These are phyloP conservation scores for Tenthredo distinguenda DNA, from an alignment of 2,888 invertebrate species.

Conservation along the genomic window DNA sequence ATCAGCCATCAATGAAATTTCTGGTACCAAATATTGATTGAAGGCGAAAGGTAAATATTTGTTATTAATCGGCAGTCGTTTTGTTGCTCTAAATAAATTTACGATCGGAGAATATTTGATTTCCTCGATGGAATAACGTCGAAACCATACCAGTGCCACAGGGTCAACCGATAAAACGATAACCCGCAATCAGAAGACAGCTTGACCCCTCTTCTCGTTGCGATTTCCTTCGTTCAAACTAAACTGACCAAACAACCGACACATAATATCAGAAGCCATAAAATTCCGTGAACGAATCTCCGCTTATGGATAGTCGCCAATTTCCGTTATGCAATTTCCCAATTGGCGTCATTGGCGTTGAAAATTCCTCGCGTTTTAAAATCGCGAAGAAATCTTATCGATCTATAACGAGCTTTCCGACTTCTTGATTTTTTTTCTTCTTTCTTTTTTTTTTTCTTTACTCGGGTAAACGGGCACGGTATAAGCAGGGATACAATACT, in stretches of 20 bases:
- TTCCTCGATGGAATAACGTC: background rate
- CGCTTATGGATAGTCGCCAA: background rate
- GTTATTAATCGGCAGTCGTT: background rate
- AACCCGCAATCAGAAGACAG: slow-evolving; percentile 35
- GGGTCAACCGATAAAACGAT: slow-evolving; percentile 33
- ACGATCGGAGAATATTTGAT: background rate
- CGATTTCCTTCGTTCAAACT: background rate
- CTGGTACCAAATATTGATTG: background rate
- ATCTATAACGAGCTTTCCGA: background rate
- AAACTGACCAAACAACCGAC: background rate
- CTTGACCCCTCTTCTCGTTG: slow-evolving; percentile 6
- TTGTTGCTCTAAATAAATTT: background rate
- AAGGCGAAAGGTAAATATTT: slow-evolving; percentile 13
- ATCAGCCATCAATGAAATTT: background rate
- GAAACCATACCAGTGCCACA: background rate
- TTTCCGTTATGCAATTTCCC: too few species aligned
- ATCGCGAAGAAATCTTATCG: background rate
- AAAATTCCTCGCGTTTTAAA: background rate
- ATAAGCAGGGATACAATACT: background rate
- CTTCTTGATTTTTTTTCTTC: background rate
- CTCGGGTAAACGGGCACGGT: background rate
- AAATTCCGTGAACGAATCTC: background rate
- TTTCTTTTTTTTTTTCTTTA: background rate
- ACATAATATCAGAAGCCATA: background rate
- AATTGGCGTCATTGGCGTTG: too few species aligned